These are phyloP conservation scores for Amphipyra berbera DNA, from an alignment of 2,888 invertebrate species.

Conservation along the genomic window DNA sequence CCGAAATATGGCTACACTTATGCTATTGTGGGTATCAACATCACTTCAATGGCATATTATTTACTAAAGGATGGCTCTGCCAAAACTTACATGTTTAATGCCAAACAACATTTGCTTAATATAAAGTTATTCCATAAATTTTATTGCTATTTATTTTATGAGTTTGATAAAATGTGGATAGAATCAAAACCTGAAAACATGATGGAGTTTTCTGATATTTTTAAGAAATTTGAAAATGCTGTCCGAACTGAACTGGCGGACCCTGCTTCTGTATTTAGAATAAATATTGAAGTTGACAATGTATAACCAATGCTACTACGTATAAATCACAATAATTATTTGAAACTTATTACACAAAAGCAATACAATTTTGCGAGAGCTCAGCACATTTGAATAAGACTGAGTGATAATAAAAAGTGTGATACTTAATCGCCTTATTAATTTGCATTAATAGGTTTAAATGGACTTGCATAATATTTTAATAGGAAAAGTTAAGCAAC, in stretches of 20 bases:
- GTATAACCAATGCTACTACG: slow-evolving; percentile 65
- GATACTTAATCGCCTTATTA: slow-evolving; percentile 30
- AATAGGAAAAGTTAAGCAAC: neutral
- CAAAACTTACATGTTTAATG: slow-evolving; percentile 97
- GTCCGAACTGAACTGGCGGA: slow-evolving; percentile 92
- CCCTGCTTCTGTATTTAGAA: slow-evolving; percentile 93
- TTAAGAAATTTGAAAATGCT: slow-evolving; percentile 95
- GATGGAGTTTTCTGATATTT: slow-evolving; percentile 98
- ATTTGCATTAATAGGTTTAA: slow-evolving; percentile 21
- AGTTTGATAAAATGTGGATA: slow-evolving; percentile 98
- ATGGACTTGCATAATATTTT: slow-evolving; percentile 16
- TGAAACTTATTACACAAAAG: slow-evolving; percentile 15
- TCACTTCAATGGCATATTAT: slow-evolving; percentile 97
- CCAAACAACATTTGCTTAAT: slow-evolving; percentile 91
- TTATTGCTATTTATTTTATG: slow-evolving; percentile 97
- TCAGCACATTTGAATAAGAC: slow-evolving; percentile 43
- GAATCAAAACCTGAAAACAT: slow-evolving; percentile 97
- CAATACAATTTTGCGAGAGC: slow-evolving; percentile 22
- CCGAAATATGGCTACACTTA: slow-evolving; percentile 96
- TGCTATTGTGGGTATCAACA: slow-evolving; percentile 98
- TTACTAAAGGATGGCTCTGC: slow-evolving; percentile 95
- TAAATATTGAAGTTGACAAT: slow-evolving; percentile 94
- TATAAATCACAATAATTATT: slow-evolving; percentile 18
- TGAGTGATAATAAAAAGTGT: slow-evolving; percentile 42
- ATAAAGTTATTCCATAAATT: slow-evolving; percentile 96